Evolutionary conservation across 2,113 vertebrate species (phyloP), one percentile per base, ranked within the genome.

Genomic region (Ciconia maguari): DNA sequence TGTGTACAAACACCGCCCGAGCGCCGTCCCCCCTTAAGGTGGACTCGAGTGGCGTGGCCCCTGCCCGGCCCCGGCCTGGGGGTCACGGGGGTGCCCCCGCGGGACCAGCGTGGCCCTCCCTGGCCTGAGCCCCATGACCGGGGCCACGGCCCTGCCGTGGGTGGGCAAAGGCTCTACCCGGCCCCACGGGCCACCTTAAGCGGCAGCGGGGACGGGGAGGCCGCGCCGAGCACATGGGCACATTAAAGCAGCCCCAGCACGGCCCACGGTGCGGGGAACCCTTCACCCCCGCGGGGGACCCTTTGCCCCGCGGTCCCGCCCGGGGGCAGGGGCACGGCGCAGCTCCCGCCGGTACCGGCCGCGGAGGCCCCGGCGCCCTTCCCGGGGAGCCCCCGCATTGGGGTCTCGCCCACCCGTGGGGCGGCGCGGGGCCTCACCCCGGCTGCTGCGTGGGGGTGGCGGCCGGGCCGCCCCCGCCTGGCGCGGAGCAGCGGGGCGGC

Each of bases 1-100:
- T 98, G 98, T 98, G 97, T 98, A 98, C 98, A 98, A 98, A 98
- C 98, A 98, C 87, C 12, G 42, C 44, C 80, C 2, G 19, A 54
- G 44, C 17, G 30, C 78, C 42, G 34, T 38, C 88, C 92, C 25
- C 49, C 26, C 84, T 98, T 98, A 98, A 98, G 98, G 98, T 98
- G 97, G 98, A 95, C 85, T 96, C 81, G 75, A 41, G 21, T 1
- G 48, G 48, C 52, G 72, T 16, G 25, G 11, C 32, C 24, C 27
- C 26, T 19, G 20, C 49, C 16, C 11, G 19, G 20, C 14, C 58
- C 34, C 6, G 16, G 15, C 19, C 4, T 4, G 34, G 26, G 8
- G 27, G 6, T 8, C 65, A 19, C 2, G 27, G 25, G 7, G 11
- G 1, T 18, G 18, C 10, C 29, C 16, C 64, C 10, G 6, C 15